These are phyloP conservation scores for Gonioctena quinquepunctata DNA, from an alignment of 1,140 invertebrate genomes.

Conservation along the genomic window DNA sequence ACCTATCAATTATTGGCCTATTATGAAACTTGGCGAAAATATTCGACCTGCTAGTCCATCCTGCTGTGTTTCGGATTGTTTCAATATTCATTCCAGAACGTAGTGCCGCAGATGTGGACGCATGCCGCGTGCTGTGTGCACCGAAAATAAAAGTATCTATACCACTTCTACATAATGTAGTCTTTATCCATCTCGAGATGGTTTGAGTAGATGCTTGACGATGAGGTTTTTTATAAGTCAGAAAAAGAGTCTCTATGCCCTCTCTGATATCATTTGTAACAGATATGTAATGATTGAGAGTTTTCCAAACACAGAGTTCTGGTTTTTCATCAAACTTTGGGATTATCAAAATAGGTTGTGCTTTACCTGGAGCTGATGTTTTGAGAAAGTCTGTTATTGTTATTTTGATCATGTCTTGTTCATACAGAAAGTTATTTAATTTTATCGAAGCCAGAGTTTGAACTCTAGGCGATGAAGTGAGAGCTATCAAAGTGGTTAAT, in stretches of 20 bases:
- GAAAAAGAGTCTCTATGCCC: no score
- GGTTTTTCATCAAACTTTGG: no score
- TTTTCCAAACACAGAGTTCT: no score
- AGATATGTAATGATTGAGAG: no score
- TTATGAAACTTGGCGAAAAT: slow-evolving; percentile 1
- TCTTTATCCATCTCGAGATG: slow-evolving; percentile 37
- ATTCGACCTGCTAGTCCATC: background rate
- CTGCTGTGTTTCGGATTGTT: background rate
- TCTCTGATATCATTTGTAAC: no score
- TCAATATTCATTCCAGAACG: background rate
- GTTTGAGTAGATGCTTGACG: slow-evolving; percentile 31
- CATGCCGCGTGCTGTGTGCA: slow-evolving; percentile 15
- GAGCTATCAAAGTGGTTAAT: background rate
- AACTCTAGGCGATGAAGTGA: background rate
- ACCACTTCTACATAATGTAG: slow-evolving; percentile 19
- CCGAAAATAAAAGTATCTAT: slow-evolving; percentile 35
- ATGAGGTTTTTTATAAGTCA: slow-evolving; percentile 24
- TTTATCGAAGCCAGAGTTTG: background rate
- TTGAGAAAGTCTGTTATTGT: no score
- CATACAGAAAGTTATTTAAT: no score
- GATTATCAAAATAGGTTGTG: no score
- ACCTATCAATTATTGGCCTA: background rate
- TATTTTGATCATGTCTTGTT: no score
- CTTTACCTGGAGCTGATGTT: no score
- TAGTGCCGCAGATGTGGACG: background rate